Conservation (phyloP, 2,797 vertebrate species). For the Novumbra hubbsi region DNA sequence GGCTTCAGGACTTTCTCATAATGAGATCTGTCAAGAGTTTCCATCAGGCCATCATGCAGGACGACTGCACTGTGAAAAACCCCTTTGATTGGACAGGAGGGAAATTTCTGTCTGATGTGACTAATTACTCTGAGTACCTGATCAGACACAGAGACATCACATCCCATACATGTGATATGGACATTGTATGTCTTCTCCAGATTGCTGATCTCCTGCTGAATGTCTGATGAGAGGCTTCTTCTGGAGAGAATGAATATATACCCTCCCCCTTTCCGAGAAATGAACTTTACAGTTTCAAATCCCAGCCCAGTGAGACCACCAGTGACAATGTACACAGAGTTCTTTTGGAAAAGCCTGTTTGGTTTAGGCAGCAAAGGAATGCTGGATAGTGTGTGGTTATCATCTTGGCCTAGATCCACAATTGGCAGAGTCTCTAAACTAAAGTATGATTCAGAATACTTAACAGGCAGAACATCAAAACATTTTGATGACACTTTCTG, state of each 20-base stretch:
- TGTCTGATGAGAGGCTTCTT: constrained; percentile 60
- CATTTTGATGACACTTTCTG: constrained; percentile 53
- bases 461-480: constrained; percentile 58
- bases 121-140: constrained; percentile 72
- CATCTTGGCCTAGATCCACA: constrained; percentile 61
- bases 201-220: constrained; percentile 66
- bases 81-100: constrained; percentile 73
- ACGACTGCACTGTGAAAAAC: constrained; percentile 86
- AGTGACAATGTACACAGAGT: constrained; percentile 78
- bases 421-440: constrained; percentile 67
- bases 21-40: constrained; percentile 69
- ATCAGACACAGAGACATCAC: constrained; percentile 69
- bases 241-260: constrained; percentile 79
- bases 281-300: constrained; percentile 84
- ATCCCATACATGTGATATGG: constrained; percentile 67
- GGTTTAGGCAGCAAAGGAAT: constrained; percentile 56
- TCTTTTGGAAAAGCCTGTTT: constrained; percentile 68
- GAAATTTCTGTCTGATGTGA: constrained; percentile 66
- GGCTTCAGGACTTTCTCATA: constrained; percentile 82
- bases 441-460: constrained; percentile 73
- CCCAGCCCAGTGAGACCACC: constrained; percentile 87
- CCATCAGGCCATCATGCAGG: constrained; percentile 75
- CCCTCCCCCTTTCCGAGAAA: constrained; percentile 75
- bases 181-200: constrained; percentile 62
- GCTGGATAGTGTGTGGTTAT: constrained; percentile 50